Evolutionary conservation across 2,113 vertebrate genomes (phyloP).

Genomic region (Phrynocephalus versicolor): DNA sequence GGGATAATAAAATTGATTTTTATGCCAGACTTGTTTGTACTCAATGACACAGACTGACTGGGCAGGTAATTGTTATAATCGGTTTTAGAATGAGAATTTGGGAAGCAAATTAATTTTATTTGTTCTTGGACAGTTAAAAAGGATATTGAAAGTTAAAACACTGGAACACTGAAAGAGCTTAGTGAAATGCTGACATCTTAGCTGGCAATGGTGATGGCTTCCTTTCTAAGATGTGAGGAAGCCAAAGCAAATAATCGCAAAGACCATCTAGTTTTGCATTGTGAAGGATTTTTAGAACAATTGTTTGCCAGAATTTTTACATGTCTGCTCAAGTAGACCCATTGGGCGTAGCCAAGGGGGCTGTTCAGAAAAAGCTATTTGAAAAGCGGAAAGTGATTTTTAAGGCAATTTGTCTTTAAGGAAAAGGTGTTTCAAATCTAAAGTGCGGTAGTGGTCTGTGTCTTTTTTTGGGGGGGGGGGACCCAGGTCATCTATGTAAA

Average conservation of each 20-base stretch:
- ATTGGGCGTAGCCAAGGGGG: no score
- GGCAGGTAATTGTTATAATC: conserved; percentile 64
- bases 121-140: conserved; percentile 36
- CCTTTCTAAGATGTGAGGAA: not conserved
- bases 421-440: no score
- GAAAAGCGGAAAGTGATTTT: no score
- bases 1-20: conserved; percentile 66
- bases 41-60: conserved; percentile 62
- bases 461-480: no score
- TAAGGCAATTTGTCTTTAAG: no score
- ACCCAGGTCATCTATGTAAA: no score
- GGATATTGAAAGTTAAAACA: conserved; percentile 24
- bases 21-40: conserved; percentile 64
- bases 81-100: conserved; percentile 45
- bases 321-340: no score
- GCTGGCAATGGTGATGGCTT: conserved; percentile 1
- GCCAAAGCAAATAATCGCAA: not conserved
- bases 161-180: not conserved
- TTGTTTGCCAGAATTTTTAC: not conserved
- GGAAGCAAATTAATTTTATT: conserved; percentile 24
- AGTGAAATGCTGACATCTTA: conserved; percentile 9
- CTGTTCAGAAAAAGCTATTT: no score
- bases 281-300: not conserved
- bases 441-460: no score
- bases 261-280: not conserved